Conservation (phyloP, 2,797 vertebrate species). For the Eutrigla gurnardus region DNA sequence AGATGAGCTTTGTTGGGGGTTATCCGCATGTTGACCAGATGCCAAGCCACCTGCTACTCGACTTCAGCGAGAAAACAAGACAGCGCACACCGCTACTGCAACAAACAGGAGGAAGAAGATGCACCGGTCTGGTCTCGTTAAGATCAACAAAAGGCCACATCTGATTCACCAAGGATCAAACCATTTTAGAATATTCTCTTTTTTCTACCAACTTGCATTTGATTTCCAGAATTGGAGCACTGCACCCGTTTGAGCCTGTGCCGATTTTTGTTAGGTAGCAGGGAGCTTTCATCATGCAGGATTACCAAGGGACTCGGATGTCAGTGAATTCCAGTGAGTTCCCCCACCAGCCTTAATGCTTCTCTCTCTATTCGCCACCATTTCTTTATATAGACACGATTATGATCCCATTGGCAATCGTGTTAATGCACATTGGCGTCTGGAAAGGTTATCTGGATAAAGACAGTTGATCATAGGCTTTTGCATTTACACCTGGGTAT, state of each 20-base stretch:
- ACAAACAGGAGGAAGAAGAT: slow-evolving; percentile 25
- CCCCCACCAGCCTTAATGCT: not conserved
- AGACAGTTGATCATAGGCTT: not conserved
- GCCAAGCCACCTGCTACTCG: slow-evolving; percentile 66
- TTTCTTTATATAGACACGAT: not conserved
- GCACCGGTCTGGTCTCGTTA: not conserved
- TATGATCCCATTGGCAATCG: not conserved
- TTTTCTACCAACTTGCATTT: slow-evolving; percentile 3
- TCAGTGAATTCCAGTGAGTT: slow-evolving; percentile 18
- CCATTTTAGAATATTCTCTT: not conserved
- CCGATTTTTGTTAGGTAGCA: not conserved
- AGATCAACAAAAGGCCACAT: slow-evolving; percentile 28
- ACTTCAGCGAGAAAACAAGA: slow-evolving; percentile 32
- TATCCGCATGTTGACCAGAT: slow-evolving; percentile 66
- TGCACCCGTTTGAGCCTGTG: not conserved
- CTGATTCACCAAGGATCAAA: slow-evolving; percentile 11
- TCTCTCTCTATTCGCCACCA: not conserved
- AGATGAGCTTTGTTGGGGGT: slow-evolving; percentile 60
- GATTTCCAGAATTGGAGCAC: not conserved
- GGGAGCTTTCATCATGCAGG: slow-evolving; percentile 26
- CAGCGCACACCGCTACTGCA: not conserved
- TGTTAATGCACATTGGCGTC: not conserved
- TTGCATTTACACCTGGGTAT: not conserved
- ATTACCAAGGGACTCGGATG: slow-evolving; percentile 43
- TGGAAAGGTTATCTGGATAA: not conserved